Evolutionary conservation across 2,888 invertebrate genomes (phyloP).

Genomic region (Nemoura dubitans): DNA sequence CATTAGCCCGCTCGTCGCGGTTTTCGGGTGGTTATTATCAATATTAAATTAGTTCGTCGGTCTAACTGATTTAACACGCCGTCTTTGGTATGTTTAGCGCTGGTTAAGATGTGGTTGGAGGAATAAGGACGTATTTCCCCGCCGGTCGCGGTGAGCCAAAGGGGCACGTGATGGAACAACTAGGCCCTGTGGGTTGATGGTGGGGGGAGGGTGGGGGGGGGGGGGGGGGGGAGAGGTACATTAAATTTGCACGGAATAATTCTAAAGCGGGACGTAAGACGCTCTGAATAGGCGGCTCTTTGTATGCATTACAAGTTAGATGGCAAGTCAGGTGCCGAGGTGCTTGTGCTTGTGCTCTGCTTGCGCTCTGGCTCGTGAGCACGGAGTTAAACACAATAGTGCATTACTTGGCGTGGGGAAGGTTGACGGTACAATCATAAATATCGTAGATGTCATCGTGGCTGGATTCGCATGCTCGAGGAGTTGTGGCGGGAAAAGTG

Average conservation of each 20-base stretch:
- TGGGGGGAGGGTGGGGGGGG: not conserved
- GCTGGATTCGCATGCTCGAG: not conserved
- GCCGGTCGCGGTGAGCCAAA: constrained; percentile 28
- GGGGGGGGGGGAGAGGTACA: constrained; percentile 10
- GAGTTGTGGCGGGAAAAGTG: too few relatives aligned
- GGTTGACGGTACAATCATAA: constrained; percentile 27
- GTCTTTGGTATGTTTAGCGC: constrained; percentile 37
- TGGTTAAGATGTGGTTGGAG: constrained; percentile 22
- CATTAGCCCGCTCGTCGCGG: constrained; percentile 1
- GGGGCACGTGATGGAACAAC: constrained; percentile 22
- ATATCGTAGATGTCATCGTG: constrained; percentile 15
- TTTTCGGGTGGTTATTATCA: constrained; percentile 39
- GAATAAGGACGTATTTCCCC: constrained; percentile 40
- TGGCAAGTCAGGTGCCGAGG: constrained; percentile 29
- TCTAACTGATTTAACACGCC: constrained; percentile 38
- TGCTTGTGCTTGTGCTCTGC: not conserved
- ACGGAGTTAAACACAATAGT: constrained; percentile 16
- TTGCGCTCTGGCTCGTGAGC: too few relatives aligned
- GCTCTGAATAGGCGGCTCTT: constrained; percentile 33
- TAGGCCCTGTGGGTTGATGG: not conserved
- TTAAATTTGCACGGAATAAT: constrained; percentile 34
- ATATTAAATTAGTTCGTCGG: constrained; percentile 37
- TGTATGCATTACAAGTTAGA: constrained; percentile 35
- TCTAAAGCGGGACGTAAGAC: constrained; percentile 29
- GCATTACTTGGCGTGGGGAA: constrained; percentile 16